Evolutionary conservation across 2,113 vertebrate species (phyloP).

Genomic region (Ancistrus triradiatus): DNA sequence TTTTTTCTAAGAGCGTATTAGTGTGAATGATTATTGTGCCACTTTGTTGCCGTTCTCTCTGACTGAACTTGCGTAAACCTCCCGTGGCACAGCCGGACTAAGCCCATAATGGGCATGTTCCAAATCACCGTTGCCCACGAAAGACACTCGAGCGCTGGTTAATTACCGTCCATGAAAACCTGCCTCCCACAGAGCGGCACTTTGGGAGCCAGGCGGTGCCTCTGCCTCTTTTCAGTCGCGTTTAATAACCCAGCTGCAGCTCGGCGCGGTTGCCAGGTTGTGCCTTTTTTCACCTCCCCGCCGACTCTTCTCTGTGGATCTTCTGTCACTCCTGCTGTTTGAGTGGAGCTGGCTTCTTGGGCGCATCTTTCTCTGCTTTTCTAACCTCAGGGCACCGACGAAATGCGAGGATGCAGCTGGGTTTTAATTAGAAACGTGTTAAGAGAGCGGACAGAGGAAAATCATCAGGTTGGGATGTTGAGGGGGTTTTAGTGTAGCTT

Average conservation of each 20-base stretch:
- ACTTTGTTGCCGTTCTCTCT: no score
- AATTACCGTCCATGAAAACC: constrained; percentile 44
- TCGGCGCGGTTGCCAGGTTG: constrained; percentile 27
- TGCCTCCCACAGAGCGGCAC: constrained; percentile 25
- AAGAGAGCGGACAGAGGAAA: no score
- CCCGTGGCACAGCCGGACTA: no score
- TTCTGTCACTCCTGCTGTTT: constrained; percentile 53
- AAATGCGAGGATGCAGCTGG: not conserved
- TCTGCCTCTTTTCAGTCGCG: constrained; percentile 10
- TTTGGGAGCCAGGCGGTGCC: constrained; percentile 17
- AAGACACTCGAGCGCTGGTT: constrained; percentile 30
- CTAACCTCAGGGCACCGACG: not conserved
- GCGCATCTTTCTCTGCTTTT: constrained; percentile 25
- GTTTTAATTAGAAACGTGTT: constrained; percentile 41
- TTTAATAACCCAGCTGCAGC: constrained; percentile 37
- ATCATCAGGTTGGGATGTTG: no score
- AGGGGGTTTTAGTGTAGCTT: no score
- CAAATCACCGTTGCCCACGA: constrained; percentile 4
- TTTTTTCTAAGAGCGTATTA: no score
- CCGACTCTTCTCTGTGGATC: constrained; percentile 18
- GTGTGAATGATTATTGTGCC: no score
- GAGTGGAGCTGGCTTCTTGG: constrained; percentile 49
- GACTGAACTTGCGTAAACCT: no score
- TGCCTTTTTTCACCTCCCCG: constrained; percentile 29
- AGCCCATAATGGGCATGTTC: not conserved